A percentile compares a stretch with the other conserved stretches of the same genome.
Evolutionary conservation across 2,888 invertebrate species (phyloP).

Genomic region (Protodeltote pygarga): DNA sequence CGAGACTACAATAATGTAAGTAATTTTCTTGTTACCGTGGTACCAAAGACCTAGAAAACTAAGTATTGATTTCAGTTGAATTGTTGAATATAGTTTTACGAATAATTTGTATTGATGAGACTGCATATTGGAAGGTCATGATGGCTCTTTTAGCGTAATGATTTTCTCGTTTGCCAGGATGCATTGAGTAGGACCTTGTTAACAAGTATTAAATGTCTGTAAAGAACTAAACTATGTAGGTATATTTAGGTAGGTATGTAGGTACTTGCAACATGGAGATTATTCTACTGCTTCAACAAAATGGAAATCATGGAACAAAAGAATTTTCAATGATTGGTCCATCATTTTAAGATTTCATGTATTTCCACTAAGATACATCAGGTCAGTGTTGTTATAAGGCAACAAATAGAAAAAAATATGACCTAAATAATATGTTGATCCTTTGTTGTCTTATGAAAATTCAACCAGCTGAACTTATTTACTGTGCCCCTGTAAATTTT

Average conservation of each 20-base stretch:
- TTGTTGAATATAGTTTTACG: slow-evolving; percentile 17
- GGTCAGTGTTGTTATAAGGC: too few relatives aligned
- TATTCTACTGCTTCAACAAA: slow-evolving; percentile 15
- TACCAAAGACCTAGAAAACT: slow-evolving; percentile 15
- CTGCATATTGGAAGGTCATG: slow-evolving; percentile 57
- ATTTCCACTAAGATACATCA: too few relatives aligned
- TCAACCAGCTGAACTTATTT: too few relatives aligned
- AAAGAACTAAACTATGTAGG: too few relatives aligned
- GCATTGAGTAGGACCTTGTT: neutral
- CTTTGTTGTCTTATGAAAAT: too few relatives aligned
- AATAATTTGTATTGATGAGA: slow-evolving; percentile 21
- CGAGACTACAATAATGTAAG: slow-evolving; percentile 51
- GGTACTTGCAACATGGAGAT: slow-evolving; percentile 30
- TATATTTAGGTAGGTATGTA: too few relatives aligned
- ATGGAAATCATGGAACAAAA: slow-evolving; percentile 32
- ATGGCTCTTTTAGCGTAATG: slow-evolving; percentile 50
- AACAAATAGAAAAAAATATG: too few relatives aligned
- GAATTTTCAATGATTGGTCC: slow-evolving; percentile 1
- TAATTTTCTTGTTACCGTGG: slow-evolving; percentile 24
- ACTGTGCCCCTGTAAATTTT: too few relatives aligned
- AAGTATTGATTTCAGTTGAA: slow-evolving; percentile 46
- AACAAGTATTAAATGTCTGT: too few relatives aligned
- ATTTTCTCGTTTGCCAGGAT: slow-evolving; percentile 42
- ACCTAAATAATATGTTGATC: too few relatives aligned
- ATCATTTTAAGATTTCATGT: too few relatives aligned